These are phyloP conservation scores for Pararge aegeria DNA, from an alignment of 1,140 invertebrate genomes.

Conservation along the genomic window DNA sequence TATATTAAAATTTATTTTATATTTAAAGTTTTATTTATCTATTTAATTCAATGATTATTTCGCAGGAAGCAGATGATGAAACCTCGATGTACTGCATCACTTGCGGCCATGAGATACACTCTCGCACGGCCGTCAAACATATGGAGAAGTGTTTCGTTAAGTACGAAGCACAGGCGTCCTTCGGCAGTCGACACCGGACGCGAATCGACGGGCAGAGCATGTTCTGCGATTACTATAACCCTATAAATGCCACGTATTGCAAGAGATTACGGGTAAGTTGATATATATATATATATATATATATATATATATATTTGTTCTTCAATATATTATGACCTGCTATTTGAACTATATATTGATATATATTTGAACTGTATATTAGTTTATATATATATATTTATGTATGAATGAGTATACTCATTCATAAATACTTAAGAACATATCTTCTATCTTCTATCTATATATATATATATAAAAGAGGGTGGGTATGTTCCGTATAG, in stretches of 20 bases:
- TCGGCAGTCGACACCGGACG: slow-evolving; percentile 96
- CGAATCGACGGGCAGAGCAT: slow-evolving; percentile 96
- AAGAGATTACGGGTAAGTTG: slow-evolving; percentile 89
- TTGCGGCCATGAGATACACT: slow-evolving; percentile 96
- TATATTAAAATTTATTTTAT: too few relatives aligned
- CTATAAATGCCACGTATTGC: slow-evolving; percentile 94
- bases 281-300: neutral
- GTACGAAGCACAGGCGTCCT: slow-evolving; percentile 98
- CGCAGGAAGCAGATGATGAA: slow-evolving; percentile 87
- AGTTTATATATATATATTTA: too few relatives aligned
- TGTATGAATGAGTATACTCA: too few relatives aligned
- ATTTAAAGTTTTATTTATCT: neutral
- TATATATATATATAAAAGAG: too few relatives aligned
- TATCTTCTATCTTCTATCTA: too few relatives aligned
- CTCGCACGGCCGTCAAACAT: slow-evolving; percentile 93
- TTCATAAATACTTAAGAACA: too few relatives aligned
- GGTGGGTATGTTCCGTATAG: too few relatives aligned
- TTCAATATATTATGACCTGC: too few relatives aligned
- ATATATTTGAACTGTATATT: too few relatives aligned
- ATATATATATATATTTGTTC: too few relatives aligned
- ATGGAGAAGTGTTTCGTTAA: slow-evolving; percentile 98
- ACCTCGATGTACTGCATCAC: slow-evolving; percentile 97
- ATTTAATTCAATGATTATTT: too few relatives aligned
- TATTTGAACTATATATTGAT: too few relatives aligned
- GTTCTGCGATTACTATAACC: slow-evolving; percentile 99